Evolutionary conservation across 2,888 invertebrate species (phyloP), one percentile per base, ranked within the genome.

Genomic region (Ariolimax columbianus): DNA sequence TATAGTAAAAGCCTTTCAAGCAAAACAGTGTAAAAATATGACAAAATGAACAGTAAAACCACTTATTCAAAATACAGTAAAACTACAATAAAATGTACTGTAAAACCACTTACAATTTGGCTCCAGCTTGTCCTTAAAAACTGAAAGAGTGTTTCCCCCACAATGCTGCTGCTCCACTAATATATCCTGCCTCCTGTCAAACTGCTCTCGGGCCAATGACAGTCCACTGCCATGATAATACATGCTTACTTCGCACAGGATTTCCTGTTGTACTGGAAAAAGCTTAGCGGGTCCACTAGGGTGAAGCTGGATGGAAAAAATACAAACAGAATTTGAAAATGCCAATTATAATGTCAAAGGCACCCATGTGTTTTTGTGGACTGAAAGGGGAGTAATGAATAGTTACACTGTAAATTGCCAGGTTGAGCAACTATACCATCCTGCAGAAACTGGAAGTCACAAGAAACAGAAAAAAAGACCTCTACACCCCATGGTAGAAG

Each of bases 161-260:
- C 94, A 94, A 88, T 94, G 94, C 89, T 94, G 94, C 86, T 94
- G 94, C 77, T 94, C 93, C 17, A 94, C 92, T 17, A 89, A 81
- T 47, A 94, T 89, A 84, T 93, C 92, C 88, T 94, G 93, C 63
- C 89, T 89, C 9, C 91, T 91, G 86, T 92, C 92, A 66, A 90
- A 85, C 86, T 91, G 90, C 83, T 93, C 93, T 30, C 92, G 88
- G 55, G 91, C 92, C 79, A 93, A 89, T 14, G 91, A 90, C 59
- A 93, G 89, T 63, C 88, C 91, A 43, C 91, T 91, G 72, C 94
- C 94, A 83, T 92, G 92, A 88, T 94, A 94, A 85, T 90, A 92
- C 92, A 94, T 92, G 0, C 90, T 33, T 92, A 87, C 89, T 90
- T 91, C 83, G 86, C 82, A 47, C 91, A 84, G 82, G 0, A 63